Evolutionary conservation across 2,113 vertebrate species (phyloP), one percentile per base, ranked within the genome.

Genomic region (Clarias macrocephalus): DNA sequence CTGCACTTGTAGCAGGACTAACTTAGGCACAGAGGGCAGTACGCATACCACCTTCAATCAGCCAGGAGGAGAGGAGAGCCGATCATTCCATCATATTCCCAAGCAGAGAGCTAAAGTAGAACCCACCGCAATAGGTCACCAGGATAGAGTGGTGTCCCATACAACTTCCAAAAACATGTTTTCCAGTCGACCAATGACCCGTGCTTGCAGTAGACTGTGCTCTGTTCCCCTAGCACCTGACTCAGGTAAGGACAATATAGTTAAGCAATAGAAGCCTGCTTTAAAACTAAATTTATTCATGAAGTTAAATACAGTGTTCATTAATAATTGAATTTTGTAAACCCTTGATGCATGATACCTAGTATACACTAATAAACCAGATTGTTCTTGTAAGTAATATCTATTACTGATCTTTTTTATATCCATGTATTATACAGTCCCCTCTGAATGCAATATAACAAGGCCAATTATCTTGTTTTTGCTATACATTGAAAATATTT

Each of bases 151-250:
- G 88, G 84, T 89, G 86, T 89, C 94, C 91, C 89, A 85, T 12
- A 88, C 80, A 93, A 79, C 87, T 73, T 91, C 89, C 87, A 87
- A 93, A 73, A 94, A 96, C 85, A 94, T 95, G 80, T 96, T 96
- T 86, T 96, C 96, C 18, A 96, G 97, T 87, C 94, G 98, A 90
- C 97, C 98, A 18, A 91, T 99, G 89, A 99, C 98, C 54, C 95
- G 98, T 90, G 97, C 98, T 63, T 94, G 97, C 92, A 98, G 97
- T 90, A 96, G 95, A 90, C 96, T 96, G 87, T 97, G 96, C 84
- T 95, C 95, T 89, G 96, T 96, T 77, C 95, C 96, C 86, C 93
- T 98, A 91, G 92, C 97, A 87, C 93, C 97, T 6, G 97, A 99
- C 92, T 95, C 97, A 94, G 98, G 98, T 99, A 95, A 93, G 95